These are phyloP conservation scores for Pteronotus mesoamericanus DNA, from an alignment of 2,797 vertebrate species.

Conservation along the genomic window DNA sequence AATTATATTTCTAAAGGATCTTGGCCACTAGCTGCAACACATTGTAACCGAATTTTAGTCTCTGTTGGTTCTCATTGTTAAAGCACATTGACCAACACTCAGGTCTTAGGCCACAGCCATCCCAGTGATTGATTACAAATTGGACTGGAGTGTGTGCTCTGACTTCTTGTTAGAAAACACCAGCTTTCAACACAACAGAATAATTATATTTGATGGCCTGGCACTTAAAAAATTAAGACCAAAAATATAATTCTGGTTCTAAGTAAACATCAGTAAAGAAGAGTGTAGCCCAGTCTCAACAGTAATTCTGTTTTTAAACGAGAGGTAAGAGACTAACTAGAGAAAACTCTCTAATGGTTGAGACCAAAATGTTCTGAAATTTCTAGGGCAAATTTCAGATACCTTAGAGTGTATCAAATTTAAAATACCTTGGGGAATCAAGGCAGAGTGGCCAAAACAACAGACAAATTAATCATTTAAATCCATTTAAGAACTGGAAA, in stretches of 20 bases:
- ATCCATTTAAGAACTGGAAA: background rate
- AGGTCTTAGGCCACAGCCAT: conserved; percentile 52
- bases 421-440: background rate
- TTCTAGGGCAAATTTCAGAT: background rate
- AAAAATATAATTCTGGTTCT: conserved; percentile 14
- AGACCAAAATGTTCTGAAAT: background rate
- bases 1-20: conserved; percentile 73
- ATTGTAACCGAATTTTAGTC: conserved; percentile 68
- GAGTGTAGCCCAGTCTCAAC: background rate
- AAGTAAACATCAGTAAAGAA: background rate
- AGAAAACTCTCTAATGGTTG: background rate
- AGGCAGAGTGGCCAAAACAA: background rate
- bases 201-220: conserved; percentile 47
- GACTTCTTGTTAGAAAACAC: conserved; percentile 68
- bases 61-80: conserved; percentile 69
- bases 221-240: conserved; percentile 42
- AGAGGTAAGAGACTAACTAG: background rate
- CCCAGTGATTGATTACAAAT: conserved; percentile 60
- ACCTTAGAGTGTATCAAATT: background rate
- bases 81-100: conserved; percentile 64
- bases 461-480: background rate
- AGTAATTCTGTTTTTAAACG: background rate
- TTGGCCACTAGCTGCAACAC: conserved; percentile 75
- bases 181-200: conserved; percentile 60
- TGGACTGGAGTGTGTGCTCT: conserved; percentile 35